Base-by-base conservation (phyloP, 2,888 invertebrate genomes). In the Trachelus tabidus region DNA sequence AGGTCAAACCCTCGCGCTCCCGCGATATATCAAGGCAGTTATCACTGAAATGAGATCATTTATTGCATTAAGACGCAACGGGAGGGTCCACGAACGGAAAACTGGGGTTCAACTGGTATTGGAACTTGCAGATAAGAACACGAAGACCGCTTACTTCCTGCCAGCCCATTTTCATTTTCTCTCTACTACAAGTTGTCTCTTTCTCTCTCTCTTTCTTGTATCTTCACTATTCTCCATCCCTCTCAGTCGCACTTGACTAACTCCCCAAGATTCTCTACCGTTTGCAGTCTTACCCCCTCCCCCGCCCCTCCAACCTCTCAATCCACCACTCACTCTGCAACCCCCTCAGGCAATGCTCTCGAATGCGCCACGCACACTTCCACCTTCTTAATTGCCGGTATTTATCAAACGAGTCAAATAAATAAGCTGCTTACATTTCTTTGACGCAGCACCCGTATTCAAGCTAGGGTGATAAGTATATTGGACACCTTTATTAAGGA, bases 11-110 rank as follows among this genome's bases (percentile, higher is more conserved):
- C 80, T 75, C 80, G 75, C 76, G 75, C 78, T 76, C 23, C 56
- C 78, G 84, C 86, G 86, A 90, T 90, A 89, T 85, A 89, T 89
- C 89, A 89, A 86, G 85, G 83, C 84, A 88, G 89, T 89, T 89
- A 90, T 90, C 89, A 87, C 84, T 79, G 80, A 79, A 87, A 89
- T 88, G 88, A 88, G 88, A 88, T 89, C 88, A 87, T 89, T 89
- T 88, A 89, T 90, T 89, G 88, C 85, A 85, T 87, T 86, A 87
- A 85, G 83, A 85, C 83, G 82, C 74, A 40, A 73, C 77, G 75
- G 81, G 82, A 79, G 83, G 80, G 80, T 82, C 81, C 83, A 76
- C 79, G 79, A 83, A 83, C 82, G 80, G 85, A 85, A 87, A 87
- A 86, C 85, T 81, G 83, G 81, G 81, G 84, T 78, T 79, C 71